These are phyloP conservation scores for Hedychridium roseum DNA, from an alignment of 2,888 invertebrate species.

Conservation along the genomic window DNA sequence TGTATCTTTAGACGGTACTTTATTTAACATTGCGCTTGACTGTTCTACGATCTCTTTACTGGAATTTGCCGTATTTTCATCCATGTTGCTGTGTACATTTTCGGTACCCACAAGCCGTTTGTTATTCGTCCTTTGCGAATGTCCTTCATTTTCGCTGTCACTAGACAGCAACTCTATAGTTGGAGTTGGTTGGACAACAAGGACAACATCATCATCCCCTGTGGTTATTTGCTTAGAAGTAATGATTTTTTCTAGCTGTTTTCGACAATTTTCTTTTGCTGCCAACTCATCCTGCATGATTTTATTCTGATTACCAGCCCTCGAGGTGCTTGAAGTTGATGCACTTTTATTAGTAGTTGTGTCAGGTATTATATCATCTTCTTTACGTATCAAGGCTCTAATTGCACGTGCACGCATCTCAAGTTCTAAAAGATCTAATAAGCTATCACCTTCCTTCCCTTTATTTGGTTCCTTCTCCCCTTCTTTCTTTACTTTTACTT, in stretches of 20 bases:
- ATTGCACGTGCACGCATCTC: conserved; percentile 71
- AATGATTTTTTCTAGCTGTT: conserved; percentile 46
- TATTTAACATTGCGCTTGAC: no score
- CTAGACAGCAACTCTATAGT: conserved; percentile 58
- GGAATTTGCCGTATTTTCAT: conserved; percentile 9
- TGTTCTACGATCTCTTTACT: no score
- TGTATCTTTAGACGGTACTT: no score
- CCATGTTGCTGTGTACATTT: conserved; percentile 1
- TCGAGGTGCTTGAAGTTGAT: conserved; percentile 12
- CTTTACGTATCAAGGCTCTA: conserved; percentile 65
- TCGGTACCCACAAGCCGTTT: conserved; percentile 27
- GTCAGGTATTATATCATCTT: conserved; percentile 53
- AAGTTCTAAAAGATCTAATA: conserved; percentile 67
- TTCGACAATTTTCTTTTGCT: conserved; percentile 30
- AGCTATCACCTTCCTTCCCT: conserved; percentile 61
- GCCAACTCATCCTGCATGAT: conserved; percentile 34
- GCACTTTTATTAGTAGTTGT: conserved; percentile 17
- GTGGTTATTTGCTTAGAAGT: conserved; percentile 36
- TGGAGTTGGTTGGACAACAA: conserved; percentile 57
- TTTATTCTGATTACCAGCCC: conserved; percentile 24
- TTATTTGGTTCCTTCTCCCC: conserved; percentile 36
- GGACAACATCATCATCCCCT: conserved; percentile 57
- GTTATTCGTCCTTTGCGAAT: no score
- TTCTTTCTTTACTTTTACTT: conserved; percentile 45
- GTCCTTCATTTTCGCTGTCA: conserved; percentile 48